These are phyloP conservation scores for Plecotus auritus DNA, from an alignment of 2,113 vertebrate species.

Conservation along the genomic window DNA sequence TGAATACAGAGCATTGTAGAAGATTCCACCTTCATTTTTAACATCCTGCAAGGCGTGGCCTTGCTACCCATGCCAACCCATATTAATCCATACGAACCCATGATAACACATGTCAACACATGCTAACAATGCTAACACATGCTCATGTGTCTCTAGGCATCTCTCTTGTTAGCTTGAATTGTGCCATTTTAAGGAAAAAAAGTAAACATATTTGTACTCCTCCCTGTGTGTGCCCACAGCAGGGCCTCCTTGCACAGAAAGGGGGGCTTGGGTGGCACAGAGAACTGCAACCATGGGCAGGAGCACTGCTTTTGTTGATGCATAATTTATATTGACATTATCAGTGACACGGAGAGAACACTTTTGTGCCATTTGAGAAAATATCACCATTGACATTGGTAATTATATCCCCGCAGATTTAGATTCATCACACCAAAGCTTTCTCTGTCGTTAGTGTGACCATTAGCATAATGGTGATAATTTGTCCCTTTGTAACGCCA, in stretches of 20 bases:
- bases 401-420: slow-evolving; percentile 47
- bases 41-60: background rate
- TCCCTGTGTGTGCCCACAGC: background rate
- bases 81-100: background rate
- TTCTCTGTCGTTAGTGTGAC: background rate
- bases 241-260: background rate
- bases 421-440: slow-evolving; percentile 30
- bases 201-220: background rate
- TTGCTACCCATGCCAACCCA: background rate
- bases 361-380: slow-evolving; percentile 70
- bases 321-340: slow-evolving; percentile 72
- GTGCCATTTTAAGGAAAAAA: background rate
- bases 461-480: slow-evolving; percentile 45
- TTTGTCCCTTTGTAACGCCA: slow-evolving; percentile 42
- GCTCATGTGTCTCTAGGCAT: background rate
- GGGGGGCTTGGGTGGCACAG: background rate
- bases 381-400: slow-evolving; percentile 49
- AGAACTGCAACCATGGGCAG: slow-evolving; percentile 46
- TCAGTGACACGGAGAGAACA: slow-evolving; percentile 52
- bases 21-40: accelerated
- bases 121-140: background rate
- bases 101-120: background rate
- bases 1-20: accelerated
- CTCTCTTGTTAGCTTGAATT: background rate
- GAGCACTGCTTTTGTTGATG: slow-evolving; percentile 55